Evolutionary conservation across 1,140 invertebrate species (phyloP).

Genomic region (Laodelphax striatellus): DNA sequence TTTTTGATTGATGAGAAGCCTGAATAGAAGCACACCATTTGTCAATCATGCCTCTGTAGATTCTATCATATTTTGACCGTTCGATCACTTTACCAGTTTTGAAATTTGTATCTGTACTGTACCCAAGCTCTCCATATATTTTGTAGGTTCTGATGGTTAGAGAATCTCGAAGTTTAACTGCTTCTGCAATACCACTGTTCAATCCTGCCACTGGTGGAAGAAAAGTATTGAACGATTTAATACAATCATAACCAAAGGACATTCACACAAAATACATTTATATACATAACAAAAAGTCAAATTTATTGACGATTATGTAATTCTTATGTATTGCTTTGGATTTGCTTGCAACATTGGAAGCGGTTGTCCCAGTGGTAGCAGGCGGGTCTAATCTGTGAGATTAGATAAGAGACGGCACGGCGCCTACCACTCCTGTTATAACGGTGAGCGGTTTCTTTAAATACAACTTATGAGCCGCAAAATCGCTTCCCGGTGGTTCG

Average conservation of each 20-base stretch:
- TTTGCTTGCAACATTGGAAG: too few relatives aligned
- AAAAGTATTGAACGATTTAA: conserved; percentile 12
- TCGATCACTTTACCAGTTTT: neutral
- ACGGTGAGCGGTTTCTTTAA: too few relatives aligned
- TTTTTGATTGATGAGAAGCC: neutral
- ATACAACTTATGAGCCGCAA: too few relatives aligned
- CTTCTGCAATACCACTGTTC: conserved; percentile 44
- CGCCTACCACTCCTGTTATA: too few relatives aligned
- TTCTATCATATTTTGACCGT: neutral
- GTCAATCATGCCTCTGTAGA: neutral
- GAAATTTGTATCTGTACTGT: neutral
- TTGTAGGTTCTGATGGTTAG: neutral
- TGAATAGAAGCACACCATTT: neutral
- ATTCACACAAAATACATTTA: too few relatives aligned
- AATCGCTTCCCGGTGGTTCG: too few relatives aligned
- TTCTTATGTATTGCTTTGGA: too few relatives aligned
- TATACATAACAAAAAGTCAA: too few relatives aligned
- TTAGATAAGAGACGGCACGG: too few relatives aligned
- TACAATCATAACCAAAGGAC: neutral
- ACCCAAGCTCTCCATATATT: neutral
- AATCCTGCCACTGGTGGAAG: conserved; percentile 50
- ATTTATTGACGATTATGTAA: too few relatives aligned
- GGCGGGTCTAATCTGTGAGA: too few relatives aligned
- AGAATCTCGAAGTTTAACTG: conserved; percentile 37
- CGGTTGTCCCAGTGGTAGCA: too few relatives aligned